These are phyloP conservation scores for Brachionus paranguensis DNA, from an alignment of 1,140 invertebrate species.

Conservation along the genomic window DNA sequence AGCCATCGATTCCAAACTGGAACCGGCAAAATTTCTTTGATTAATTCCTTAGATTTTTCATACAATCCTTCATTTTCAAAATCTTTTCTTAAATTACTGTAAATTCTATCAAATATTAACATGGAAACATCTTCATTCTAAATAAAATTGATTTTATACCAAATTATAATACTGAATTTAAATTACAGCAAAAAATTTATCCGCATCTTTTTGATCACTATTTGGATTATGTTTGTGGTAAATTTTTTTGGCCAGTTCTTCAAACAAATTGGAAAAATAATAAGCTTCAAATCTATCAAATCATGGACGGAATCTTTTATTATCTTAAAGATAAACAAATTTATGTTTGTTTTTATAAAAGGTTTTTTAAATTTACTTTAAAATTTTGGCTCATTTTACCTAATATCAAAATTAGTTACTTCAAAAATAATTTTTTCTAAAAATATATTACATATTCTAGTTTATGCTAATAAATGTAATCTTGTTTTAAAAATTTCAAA, in stretches of 20 bases:
- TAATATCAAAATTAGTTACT: not conserved
- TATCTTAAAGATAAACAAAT: slow-evolving; percentile 45
- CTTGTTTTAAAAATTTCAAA: not conserved
- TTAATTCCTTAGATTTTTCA: slow-evolving; percentile 52
- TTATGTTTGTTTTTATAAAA: not conserved
- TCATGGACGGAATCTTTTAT: slow-evolving; percentile 61
- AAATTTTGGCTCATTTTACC: not conserved
- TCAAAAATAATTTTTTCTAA: not conserved
- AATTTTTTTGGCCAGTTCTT: slow-evolving; percentile 45
- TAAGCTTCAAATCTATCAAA: slow-evolving; percentile 51
- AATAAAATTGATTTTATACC: not conserved
- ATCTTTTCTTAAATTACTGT: slow-evolving; percentile 48
- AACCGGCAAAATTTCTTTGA: slow-evolving; percentile 52
- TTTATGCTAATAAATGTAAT: not conserved
- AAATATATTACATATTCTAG: not conserved
- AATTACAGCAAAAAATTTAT: not conserved
- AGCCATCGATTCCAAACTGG: slow-evolving; percentile 53
- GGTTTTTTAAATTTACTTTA: not conserved
- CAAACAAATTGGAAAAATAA: slow-evolving; percentile 64
- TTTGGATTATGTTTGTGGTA: slow-evolving; percentile 29
- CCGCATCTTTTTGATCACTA: not conserved
- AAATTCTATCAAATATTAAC: slow-evolving; percentile 57
- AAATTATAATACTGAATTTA: not conserved
- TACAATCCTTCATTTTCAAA: slow-evolving; percentile 46
- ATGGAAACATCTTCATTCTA: slow-evolving; percentile 58